Conservation (phyloP, 2,113 vertebrate genomes). For the Pithys albifrons region DNA sequence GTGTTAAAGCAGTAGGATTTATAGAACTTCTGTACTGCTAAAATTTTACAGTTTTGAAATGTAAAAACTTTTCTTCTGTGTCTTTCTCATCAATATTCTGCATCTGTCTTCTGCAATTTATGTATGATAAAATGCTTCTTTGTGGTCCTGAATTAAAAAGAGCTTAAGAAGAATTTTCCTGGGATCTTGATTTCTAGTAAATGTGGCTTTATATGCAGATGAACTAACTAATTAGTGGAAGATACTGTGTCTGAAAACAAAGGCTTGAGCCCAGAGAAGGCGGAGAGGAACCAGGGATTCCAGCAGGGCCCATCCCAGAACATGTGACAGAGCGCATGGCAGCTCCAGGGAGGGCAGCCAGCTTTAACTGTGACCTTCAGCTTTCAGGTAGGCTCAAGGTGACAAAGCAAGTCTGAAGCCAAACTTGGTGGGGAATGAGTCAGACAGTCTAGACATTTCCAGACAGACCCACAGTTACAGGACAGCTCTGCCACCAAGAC, state of each 20-base stretch:
- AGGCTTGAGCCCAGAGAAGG: neutral
- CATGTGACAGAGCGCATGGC: neutral
- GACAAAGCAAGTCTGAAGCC: neutral
- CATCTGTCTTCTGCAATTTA: neutral
- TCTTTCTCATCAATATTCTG: neutral
- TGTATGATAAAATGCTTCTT: neutral
- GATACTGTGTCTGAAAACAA: neutral
- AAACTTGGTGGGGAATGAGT: neutral
- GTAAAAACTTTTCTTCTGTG: neutral
- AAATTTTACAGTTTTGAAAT: neutral
- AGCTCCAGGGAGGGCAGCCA: neutral
- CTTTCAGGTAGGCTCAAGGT: rapidly evolving
- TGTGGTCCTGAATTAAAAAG: neutral
- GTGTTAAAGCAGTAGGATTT: neutral
- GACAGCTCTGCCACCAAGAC: neutral
- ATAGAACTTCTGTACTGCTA: neutral
- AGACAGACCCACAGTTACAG: rapidly evolving
- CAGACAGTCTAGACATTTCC: neutral
- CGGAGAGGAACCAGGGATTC: neutral
- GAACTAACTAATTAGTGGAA: neutral
- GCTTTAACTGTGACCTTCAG: neutral
- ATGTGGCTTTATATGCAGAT: neutral
- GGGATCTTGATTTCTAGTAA: neutral
- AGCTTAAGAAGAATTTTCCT: neutral
- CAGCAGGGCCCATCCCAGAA: neutral